Conservation (phyloP, 2,888 invertebrate genomes). For the Dorcus parallelipipedus region DNA sequence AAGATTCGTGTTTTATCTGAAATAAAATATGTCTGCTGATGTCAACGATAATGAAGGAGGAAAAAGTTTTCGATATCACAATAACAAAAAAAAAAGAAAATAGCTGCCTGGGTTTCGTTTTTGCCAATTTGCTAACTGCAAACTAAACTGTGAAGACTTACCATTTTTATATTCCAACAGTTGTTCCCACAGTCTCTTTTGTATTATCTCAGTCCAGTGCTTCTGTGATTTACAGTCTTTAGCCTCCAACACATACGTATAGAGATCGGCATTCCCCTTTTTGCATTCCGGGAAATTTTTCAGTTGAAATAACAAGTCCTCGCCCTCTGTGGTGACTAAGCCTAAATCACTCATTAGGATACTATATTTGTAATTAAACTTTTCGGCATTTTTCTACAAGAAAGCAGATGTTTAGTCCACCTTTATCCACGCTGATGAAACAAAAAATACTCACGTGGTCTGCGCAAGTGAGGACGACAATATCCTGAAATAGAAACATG, state of each 20-base stretch:
- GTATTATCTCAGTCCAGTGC: constrained; percentile 37
- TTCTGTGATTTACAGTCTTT: constrained; percentile 35
- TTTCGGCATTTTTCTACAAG: constrained; percentile 24
- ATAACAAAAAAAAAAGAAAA: too few relatives aligned
- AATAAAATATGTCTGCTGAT: too few relatives aligned
- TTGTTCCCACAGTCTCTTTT: constrained; percentile 40
- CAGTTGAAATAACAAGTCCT: constrained; percentile 34
- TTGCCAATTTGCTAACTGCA: too few relatives aligned
- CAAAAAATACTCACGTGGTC: background rate
- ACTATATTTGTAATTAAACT: constrained; percentile 35
- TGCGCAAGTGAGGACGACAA: constrained; percentile 36
- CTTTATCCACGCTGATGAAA: too few relatives aligned
- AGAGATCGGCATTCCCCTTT: constrained; percentile 12
- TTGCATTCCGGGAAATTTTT: constrained; percentile 32
- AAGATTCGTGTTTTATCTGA: too few relatives aligned
- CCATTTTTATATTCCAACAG: constrained; percentile 39
- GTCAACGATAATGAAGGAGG: too few relatives aligned
- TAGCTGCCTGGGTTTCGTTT: too few relatives aligned
- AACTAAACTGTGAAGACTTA: too few relatives aligned
- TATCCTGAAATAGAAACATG: constrained; percentile 42
- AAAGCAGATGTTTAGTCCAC: background rate
- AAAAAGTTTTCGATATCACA: too few relatives aligned
- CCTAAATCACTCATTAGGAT: constrained; percentile 39
- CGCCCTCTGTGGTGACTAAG: constrained; percentile 36
- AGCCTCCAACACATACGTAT: constrained; percentile 30